Evolutionary conservation across 1,140 invertebrate species (phyloP), one percentile per base, ranked within the genome.

Genomic region (Ceratosolen fusciceps): DNA sequence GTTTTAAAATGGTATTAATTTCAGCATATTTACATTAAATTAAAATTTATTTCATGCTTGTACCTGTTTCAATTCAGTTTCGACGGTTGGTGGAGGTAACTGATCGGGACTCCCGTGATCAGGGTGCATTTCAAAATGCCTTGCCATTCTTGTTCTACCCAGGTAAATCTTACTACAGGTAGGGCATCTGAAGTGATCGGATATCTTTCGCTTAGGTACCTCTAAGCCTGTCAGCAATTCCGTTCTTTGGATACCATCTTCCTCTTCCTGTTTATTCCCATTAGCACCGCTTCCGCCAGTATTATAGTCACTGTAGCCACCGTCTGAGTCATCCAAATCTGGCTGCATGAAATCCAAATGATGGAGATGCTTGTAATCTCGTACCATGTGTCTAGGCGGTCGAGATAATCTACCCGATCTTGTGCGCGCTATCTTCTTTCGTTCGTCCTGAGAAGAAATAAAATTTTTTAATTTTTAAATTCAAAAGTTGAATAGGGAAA

Each of bases 341-440:
- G 93, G 92, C 80, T 93, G 92, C 82, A 91, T 90, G 79, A 92
- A 92, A 80, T 94, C 93, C 24, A 93, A 84, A 80, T 92, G 91
- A 84, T 93, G 92, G 71, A 94, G 89, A 67, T 93, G 92, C 83
- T 93, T 94, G 81, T 94, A 94, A 84, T 94, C 93, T 77, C 92
- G 92, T 4, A 94, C 91, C 92, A 94, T 94, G 81, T 94, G 93
- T 47, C 92, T 90, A 0, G 93, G 93, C 1, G 93, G 93, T 79
- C 93, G 91, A 1, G 93, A 94, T 21, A 94, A 87, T 56, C 93
- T 87, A 0, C 93, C 93, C 21, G 92, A 93, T 62, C 92, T 84
- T 34, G 93, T 94, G 62, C 92, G 88, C 0, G 92, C 92, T 5
- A 92, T 90, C 82, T 93, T 93, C 80, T 93, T 93, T 26, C 90